A percentile compares a stretch with the other conserved stretches of the same genome.
These are phyloP conservation scores for Galago senegalensis DNA, from an alignment of 2,797 vertebrate species.

Conservation along the genomic window DNA sequence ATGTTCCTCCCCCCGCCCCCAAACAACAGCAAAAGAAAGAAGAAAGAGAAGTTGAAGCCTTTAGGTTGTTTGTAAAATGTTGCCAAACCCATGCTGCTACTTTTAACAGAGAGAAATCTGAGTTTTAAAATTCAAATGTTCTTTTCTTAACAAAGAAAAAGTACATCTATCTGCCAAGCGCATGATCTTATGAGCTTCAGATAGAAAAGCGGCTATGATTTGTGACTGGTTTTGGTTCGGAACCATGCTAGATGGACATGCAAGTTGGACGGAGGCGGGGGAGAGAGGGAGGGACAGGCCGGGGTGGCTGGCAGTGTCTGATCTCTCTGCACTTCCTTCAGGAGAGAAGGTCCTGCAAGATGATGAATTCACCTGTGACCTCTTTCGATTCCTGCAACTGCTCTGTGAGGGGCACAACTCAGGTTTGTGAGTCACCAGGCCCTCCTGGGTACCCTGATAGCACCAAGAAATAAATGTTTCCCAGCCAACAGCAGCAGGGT, in stretches of 20 bases:
- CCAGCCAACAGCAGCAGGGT: neutral
- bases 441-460: neutral
- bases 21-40: neutral
- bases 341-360: conserved; percentile 99
- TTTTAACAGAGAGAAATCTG: conserved; percentile 78
- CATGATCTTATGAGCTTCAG: conserved; percentile 84
- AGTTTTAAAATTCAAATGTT: conserved; percentile 74
- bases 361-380: conserved; percentile 98
- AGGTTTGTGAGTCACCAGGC: conserved; percentile 90
- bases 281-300: neutral
- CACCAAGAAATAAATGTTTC: neutral
- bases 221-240: conserved; percentile 64
- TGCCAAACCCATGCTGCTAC: conserved; percentile 89
- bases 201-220: conserved; percentile 82
- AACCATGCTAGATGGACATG: neutral
- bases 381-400: conserved; percentile 98
- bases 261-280: conserved; percentile 47
- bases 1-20: conserved; percentile 18
- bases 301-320: neutral
- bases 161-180: conserved; percentile 87
- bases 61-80: conserved; percentile 86
- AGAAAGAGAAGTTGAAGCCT: neutral
- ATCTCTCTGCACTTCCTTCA: conserved; percentile 88
- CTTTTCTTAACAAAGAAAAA: conserved; percentile 84
- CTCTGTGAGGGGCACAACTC: conserved; percentile 98